Evolutionary conservation across 2,113 vertebrate species (phyloP).

Genomic region (Misgurnus anguillicaudatus): DNA sequence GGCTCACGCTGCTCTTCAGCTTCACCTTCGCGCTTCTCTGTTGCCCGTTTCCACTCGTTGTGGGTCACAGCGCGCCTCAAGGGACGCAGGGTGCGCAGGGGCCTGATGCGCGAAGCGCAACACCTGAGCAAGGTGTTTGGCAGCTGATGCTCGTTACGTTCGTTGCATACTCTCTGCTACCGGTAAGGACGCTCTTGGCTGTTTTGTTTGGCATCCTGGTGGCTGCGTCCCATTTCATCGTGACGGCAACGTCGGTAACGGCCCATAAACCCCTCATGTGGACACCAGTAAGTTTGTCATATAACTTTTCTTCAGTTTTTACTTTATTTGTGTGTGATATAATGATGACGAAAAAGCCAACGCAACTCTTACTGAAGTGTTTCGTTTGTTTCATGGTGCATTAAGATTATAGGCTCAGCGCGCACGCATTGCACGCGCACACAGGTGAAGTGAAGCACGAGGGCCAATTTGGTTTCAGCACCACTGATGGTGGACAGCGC

Average conservation of each 20-base stretch:
- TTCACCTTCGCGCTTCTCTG: conserved; percentile 96
- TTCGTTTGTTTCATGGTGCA: neutral
- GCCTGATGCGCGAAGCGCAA: conserved; percentile 67
- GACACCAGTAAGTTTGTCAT: conserved; percentile 86
- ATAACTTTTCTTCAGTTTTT: neutral
- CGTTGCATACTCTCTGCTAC: conserved; percentile 92
- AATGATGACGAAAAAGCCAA: too few relatives aligned
- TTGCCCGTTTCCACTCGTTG: conserved; percentile 89
- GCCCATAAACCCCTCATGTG: conserved; percentile 84
- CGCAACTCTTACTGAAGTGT: neutral
- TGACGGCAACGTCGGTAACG: conserved; percentile 86
- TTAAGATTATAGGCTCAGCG: too few relatives aligned
- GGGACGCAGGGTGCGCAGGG: conserved; percentile 64
- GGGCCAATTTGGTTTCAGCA: conserved; percentile 23
- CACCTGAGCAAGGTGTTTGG: conserved; percentile 93
- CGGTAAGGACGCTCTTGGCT: conserved; percentile 91
- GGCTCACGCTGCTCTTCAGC: conserved; percentile 93
- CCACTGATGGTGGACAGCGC: neutral
- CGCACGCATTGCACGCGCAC: conserved; percentile 34
- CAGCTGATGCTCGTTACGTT: conserved; percentile 97
- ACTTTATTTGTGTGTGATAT: too few relatives aligned
- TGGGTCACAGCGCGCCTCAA: conserved; percentile 57
- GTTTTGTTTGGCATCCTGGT: conserved; percentile 89
- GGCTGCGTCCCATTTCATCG: conserved; percentile 90
- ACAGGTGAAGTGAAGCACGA: neutral